A percentile compares a stretch with the other conserved stretches of the same genome.
Conservation (phyloP, 2,113 vertebrate species). For the Chascanopsetta lugubris region DNA sequence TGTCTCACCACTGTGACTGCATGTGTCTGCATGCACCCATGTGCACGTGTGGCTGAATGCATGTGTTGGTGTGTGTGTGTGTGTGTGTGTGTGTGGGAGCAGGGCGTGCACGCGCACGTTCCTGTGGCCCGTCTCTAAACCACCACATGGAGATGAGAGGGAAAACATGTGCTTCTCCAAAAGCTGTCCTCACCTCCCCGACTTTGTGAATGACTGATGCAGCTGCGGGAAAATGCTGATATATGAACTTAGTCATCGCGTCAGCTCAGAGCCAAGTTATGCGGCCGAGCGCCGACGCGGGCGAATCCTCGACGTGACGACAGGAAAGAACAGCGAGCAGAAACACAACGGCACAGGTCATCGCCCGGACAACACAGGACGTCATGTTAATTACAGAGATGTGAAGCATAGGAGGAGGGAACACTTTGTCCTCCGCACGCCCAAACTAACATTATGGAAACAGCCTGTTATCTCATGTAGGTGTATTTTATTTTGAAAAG, state of each 20-base stretch:
- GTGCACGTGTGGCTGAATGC: background rate
- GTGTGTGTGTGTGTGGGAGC: background rate
- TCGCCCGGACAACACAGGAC: slow-evolving; percentile 10
- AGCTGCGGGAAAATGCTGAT: slow-evolving; percentile 16
- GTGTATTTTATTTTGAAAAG: background rate
- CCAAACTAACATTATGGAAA: background rate
- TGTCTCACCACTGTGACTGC: background rate
- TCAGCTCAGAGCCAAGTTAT: slow-evolving; percentile 39
- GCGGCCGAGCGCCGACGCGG: slow-evolving; percentile 35
- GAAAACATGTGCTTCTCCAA: background rate
- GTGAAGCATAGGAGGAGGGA: slow-evolving; percentile 4
- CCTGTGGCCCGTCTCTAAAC: slow-evolving; percentile 12
- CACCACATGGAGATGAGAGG: slow-evolving; percentile 5
- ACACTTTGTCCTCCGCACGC: background rate
- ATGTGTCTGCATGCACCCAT: background rate
- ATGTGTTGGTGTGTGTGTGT: background rate
- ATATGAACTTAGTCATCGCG: slow-evolving; percentile 40
- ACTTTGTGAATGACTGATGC: slow-evolving; percentile 43
- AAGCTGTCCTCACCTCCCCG: slow-evolving; percentile 4
- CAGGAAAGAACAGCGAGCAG: slow-evolving; percentile 27
- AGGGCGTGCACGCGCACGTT: background rate
- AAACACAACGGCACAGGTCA: slow-evolving; percentile 24
- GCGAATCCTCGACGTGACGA: slow-evolving; percentile 25
- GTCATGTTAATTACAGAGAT: slow-evolving; percentile 12
- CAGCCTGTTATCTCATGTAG: background rate